Conservation (phyloP, 2,888 invertebrate genomes). For the Hydropsyche betteni region DNA sequence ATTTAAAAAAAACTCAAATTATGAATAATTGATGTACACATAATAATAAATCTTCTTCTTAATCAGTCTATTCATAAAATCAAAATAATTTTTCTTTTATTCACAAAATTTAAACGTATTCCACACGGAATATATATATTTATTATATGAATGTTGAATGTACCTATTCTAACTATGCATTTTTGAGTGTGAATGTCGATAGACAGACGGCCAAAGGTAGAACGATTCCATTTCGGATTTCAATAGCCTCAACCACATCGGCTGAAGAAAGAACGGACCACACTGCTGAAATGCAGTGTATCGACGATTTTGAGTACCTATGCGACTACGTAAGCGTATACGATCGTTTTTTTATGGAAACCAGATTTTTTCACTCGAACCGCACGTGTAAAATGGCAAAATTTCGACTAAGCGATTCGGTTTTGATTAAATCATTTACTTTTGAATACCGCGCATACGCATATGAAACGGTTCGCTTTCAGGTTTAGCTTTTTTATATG, state of each 20-base stretch:
- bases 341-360: not conserved
- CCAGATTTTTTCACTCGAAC: not conserved
- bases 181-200: slow-evolving; percentile 15
- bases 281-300: slow-evolving; percentile 33
- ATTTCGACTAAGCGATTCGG: no score
- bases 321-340: not conserved
- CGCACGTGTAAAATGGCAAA: not conserved
- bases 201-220: slow-evolving; percentile 29
- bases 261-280: slow-evolving; percentile 34
- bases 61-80: no score
- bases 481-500: no score
- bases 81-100: no score
- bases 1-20: no score
- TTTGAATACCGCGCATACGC: no score
- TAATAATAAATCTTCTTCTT: no score
- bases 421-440: no score
- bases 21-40: no score
- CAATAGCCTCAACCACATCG: slow-evolving; percentile 33
- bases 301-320: slow-evolving; percentile 23
- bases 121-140: no score
- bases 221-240: slow-evolving; percentile 38
- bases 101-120: no score
- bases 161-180: not conserved
- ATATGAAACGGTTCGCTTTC: not conserved
- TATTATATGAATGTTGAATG: no score